Base-by-base conservation (phyloP, 2,797 vertebrate species). In the Rhabdophis nuchalis region DNA sequence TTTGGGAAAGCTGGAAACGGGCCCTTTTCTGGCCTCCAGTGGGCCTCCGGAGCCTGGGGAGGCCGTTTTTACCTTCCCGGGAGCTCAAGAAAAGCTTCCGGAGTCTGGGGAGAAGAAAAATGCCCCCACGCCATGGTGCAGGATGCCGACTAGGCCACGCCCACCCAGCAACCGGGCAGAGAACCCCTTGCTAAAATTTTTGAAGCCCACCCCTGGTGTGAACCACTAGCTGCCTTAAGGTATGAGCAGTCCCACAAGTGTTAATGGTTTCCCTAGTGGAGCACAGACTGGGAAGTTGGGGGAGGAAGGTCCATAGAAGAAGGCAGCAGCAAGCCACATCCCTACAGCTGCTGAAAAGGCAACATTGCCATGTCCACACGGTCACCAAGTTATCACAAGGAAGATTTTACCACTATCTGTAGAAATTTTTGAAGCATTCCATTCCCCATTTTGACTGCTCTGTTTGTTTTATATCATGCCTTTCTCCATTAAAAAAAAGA, bases 241-340 rank as follows among this genome's bases (percentile, higher is more conserved):
- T 32, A 36, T 20, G n/a, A 36, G 57, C 18, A 12, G 23, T 87
- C 5, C n/a, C 29, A 20, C 90, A 18, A 0, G 14, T 77, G 2
- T 82, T 95, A 53, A 89, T 58, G 53, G 82, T 92, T 94, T 86
- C 41, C 52, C 64, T 93, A 68, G 77, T 58, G 85, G 0, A 0
- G 56, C 46, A 54, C n/a, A 77, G 29, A 50, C 25, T 32, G 29
- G 56, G 10, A n/a, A 89, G 20, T 46, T 46, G 36, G 20, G 72
- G 23, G 1, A 25, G 4, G 10, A 82, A 41, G 36, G 3, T 12
- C 46, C 5, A 23, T 4, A 46, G 36, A 46, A 82, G 23, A 82
- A 46, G 72, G 10, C 20, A 25, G 72, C 41, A 82, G 72, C 36
- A 82, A 23, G 36, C 72, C 23, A 82, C 36, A 25, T 82, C 20